Base-by-base conservation (phyloP, 2,113 vertebrate genomes). In the pig (Sus scrofa) region DNA sequence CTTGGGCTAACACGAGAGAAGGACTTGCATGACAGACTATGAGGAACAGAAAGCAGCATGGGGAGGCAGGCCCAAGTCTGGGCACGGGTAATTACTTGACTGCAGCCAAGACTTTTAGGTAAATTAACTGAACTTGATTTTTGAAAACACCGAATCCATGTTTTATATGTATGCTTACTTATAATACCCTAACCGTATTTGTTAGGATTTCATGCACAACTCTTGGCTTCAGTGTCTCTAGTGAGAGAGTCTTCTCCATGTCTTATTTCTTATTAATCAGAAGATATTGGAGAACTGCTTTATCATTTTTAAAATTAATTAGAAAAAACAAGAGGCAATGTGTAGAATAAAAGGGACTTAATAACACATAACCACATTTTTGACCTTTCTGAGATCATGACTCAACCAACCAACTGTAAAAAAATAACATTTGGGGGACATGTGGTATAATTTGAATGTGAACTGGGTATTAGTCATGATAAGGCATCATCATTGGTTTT, bases 231-330 rank as follows among this genome's bases (percentile, higher is more conserved):
- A 39, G 0, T n/a, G 6, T 90, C 74, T 84, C 30, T 58, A 62
- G 44, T 58, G n/a, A 62, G 30, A 71, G 37, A 70, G 15, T 68
- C 34, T 71, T 90, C 50, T 63, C 63, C 68, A 34, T 50, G 77
- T 67, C 81, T 91, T 91, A 12, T 83, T 84, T 91, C 15, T 68
- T 34, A 82, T 62, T 70, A 58, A 81, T 34, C 60, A 58, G 63
- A 84, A 94, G 54, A 86, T 27, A 71, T 2, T 63, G 26, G 60
- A 70, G 44, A 89, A 65, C 60, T 82, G 3, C 44, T 70, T 62
- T 50, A 52, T 65, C n/a, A 58, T 32, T 87, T 13, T 32, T 77
- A 65, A 63, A 62, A 71, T 70, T 86, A 78, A 34, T 63, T 68
- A n/a, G 52, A 73, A 81, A 86, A 70, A 62, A 15, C 2, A 52